These are phyloP conservation scores for Apogon talboti DNA, from an alignment of 2,797 vertebrate genomes.

Conservation along the genomic window DNA sequence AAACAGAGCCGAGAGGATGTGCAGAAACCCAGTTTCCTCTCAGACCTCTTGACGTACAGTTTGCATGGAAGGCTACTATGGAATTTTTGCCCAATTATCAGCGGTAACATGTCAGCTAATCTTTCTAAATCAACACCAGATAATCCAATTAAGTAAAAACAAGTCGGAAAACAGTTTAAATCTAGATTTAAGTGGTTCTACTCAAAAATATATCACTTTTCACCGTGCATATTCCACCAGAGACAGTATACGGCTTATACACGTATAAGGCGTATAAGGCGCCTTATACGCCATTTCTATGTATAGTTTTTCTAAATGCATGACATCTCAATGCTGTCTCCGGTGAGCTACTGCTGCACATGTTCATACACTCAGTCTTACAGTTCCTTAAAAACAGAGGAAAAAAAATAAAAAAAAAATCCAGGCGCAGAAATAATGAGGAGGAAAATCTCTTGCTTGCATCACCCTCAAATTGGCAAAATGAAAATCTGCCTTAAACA, in stretches of 20 bases:
- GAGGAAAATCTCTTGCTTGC: slow-evolving; percentile 79
- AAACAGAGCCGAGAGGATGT: no score
- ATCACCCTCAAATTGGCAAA: slow-evolving; percentile 81
- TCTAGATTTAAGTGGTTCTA: no score
- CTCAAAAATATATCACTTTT: no score
- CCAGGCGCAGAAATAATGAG: slow-evolving; percentile 77
- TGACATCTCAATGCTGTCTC: slow-evolving; percentile 41
- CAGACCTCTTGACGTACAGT: no score
- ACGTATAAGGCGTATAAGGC: no score
- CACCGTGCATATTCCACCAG: slow-evolving; percentile 5
- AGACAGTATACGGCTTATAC: slow-evolving; percentile 4
- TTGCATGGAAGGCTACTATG: no score
- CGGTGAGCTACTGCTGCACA: slow-evolving; percentile 32
- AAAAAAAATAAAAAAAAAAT: slow-evolving; percentile 33
- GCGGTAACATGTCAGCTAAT: no score
- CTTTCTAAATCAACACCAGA: no score
- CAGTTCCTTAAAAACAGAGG: slow-evolving; percentile 10
- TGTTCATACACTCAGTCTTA: slow-evolving; percentile 40
- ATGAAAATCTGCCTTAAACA: slow-evolving; percentile 83
- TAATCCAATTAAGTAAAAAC: no score
- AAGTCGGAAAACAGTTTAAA: no score
- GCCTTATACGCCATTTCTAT: slow-evolving; percentile 24
- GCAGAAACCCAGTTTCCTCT: no score
- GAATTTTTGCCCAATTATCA: no score
- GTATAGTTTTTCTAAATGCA: slow-evolving; percentile 28